Evolutionary conservation across 2,888 invertebrate genomes (phyloP).

Genomic region (Watsonalla cultraria): DNA sequence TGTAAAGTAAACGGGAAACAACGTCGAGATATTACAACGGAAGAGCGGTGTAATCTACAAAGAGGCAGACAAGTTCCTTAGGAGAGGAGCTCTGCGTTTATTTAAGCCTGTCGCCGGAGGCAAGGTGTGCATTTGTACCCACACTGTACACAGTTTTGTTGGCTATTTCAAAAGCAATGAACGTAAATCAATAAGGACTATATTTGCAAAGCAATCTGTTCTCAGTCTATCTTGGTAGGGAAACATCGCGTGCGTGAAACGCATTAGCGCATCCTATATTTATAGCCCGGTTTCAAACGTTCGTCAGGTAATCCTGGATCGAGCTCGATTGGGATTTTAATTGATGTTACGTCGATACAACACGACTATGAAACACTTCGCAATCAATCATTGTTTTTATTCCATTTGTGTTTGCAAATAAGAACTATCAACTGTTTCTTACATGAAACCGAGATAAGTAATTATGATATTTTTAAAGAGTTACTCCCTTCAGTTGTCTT

Average conservation of each 20-base stretch:
- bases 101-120: constrained; percentile 2
- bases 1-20: not conserved
- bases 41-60: not conserved
- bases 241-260: constrained; percentile 35
- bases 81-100: not conserved
- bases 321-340: constrained; percentile 21
- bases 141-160: not conserved
- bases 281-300: constrained; percentile 39
- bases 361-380: no score
- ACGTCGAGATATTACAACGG: not conserved
- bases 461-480: no score
- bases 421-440: no score
- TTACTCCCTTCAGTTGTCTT: no score
- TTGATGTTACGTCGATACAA: not conserved
- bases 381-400: no score
- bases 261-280: constrained; percentile 48
- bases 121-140: not conserved
- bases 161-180: constrained; percentile 9
- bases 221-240: constrained; percentile 10
- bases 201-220: constrained; percentile 10
- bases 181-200: constrained; percentile 24
- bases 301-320: constrained; percentile 29
- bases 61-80: constrained; percentile 1
- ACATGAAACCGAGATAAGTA: no score
- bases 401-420: no score